Base-by-base conservation (phyloP, 2,113 vertebrate genomes). In the Labrus mixtus region DNA sequence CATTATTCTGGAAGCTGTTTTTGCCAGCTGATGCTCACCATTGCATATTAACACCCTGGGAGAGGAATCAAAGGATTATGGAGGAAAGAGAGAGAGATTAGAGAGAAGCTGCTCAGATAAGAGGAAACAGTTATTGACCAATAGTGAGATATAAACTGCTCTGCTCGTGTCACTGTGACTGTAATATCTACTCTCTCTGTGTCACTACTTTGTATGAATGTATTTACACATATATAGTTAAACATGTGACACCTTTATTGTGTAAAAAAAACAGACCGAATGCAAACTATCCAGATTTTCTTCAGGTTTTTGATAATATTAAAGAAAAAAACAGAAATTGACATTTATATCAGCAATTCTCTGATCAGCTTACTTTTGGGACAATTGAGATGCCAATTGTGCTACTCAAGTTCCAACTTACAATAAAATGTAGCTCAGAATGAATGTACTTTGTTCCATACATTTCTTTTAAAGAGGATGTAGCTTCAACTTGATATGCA, bases 21-120 rank as follows among this genome's bases (percentile, higher is more conserved):
- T 71, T 68, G 65, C 70, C 66, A 57, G 68, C 69, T 87, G 78
- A 86, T 91, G 86, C 79, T 76, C 73, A 77, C 78, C 86, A 53
- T 76, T 43, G 62, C 86, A 85, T 90, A 90, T 92, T 73, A 86
- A 77, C 80, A 82, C 83, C 77, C 81, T 73, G 75, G 83, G 84
- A 89, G 76, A 81, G 65, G 89, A 88, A 81, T 78, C 55, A 69
- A 60, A 50, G 80, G 86, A 81, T 89, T 83, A 85, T 37, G 54
- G 19, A 0, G 12, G 5, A 15, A 33, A 64, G 83, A 72, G 65
- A 75, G 53, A 63, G 61, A 82, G 61, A 88, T 84, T 59, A 71
- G 51, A 83, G 81, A 66, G 78, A 41, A 46, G 70, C 25, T 9
- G 72, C 55, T 53, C 46, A 72, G 85, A 90, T 90, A 84, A 87